Base-by-base conservation (phyloP, 1,140 invertebrate species). In the Vollenhovia emeryi region DNA sequence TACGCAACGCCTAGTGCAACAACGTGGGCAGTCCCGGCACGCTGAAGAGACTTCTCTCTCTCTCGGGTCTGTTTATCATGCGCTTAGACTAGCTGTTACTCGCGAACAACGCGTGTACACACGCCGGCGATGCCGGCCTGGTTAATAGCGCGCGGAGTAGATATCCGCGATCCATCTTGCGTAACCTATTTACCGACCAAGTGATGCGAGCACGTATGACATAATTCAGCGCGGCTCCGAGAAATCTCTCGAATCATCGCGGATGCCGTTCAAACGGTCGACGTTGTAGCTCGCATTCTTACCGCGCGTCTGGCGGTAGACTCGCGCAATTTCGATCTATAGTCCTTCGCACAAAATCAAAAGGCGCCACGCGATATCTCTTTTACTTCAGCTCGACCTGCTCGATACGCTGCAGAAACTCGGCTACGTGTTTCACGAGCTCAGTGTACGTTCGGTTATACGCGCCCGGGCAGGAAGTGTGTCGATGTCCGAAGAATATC, bases 151-250 rank as follows among this genome's bases (percentile, higher is more conserved):
- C 43, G 59, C 76, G 43, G 78, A 86, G 71, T 66, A 75, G 66
- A 79, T 91, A 92, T 92, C 89, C 89, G 88, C 89, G 89, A 93
- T 93, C 92, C 87, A 90, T 91, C 92, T 93, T 93, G 93, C 92
- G 91, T 92, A 93, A 92, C 92, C 92, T 91, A 93, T 93, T 93
- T 93, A 93, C 87, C 85, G 76, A 90, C 50, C 48, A 71, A 93
- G 90, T 89, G 90, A 91, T 89, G 89, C 89, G 87, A 86, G 74
- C 87, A 85, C 89, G 87, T 92, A 91, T 92, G 91, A 92, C 89
- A 92, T 91, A 93, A 92, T 93, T 91, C 79, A 59, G 68, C 73
- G 71, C 73, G 79, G 57, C 62, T 52, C 13, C 66, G 66, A 57
- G 64, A 82, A 82, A 82, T 71, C 50, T 82, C 50, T 57, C 50